Conservation (phyloP, 2,113 vertebrate species). For the Tautogolabrus adspersus region DNA sequence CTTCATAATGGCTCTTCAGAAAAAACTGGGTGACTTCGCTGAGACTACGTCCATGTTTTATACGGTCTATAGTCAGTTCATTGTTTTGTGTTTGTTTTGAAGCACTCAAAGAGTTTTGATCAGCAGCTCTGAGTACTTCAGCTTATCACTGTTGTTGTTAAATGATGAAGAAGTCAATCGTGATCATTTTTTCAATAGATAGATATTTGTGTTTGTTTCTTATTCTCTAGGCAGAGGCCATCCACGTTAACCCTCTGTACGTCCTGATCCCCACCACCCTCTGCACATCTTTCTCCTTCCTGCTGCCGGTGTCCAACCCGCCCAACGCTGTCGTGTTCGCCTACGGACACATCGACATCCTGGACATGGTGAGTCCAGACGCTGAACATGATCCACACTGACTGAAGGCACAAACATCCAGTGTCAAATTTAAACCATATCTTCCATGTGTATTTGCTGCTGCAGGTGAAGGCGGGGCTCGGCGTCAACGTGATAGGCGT, state of each 20-base stretch:
- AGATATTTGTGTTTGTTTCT: slow-evolving; percentile 14
- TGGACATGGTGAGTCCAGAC: slow-evolving; percentile 87
- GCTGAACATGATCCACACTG: no score
- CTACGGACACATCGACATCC: slow-evolving; percentile 88
- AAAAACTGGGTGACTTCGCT: no score
- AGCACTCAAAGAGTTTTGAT: no score
- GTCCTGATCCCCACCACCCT: slow-evolving; percentile 92
- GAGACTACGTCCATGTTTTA: no score
- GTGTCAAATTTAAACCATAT: no score
- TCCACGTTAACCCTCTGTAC: slow-evolving; percentile 90
- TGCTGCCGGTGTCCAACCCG: slow-evolving; percentile 93
- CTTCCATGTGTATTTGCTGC: not conserved
- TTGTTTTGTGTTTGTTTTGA: no score
- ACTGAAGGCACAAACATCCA: not conserved
- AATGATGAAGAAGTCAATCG: not conserved
- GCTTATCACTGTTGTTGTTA: not conserved
- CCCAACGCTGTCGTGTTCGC: slow-evolving; percentile 93
- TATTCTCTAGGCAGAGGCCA: slow-evolving; percentile 88
- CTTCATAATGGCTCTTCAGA: no score
- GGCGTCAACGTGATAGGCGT: slow-evolving; percentile 91
- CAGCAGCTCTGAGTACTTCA: no score
- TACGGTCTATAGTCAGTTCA: no score
- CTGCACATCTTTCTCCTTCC: slow-evolving; percentile 93
- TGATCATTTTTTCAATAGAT: not conserved
- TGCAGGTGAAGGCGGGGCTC: slow-evolving; percentile 94